Base-by-base conservation (phyloP, 23 tunicate genomes). In the Oikopleura vanhoeffeni region DNA sequence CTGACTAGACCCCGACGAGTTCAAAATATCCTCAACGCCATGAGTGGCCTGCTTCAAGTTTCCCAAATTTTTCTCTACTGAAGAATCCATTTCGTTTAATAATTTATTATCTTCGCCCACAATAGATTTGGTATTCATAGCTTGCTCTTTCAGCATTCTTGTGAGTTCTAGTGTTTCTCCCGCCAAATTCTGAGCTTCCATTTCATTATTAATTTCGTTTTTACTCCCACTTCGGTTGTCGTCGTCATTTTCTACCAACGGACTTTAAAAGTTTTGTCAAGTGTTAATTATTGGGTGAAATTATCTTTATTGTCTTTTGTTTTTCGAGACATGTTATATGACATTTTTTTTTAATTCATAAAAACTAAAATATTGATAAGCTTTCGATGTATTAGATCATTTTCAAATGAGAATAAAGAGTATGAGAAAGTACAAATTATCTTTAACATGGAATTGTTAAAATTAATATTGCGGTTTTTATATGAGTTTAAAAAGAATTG, bases 51-150 rank as follows among this genome's bases (percentile, higher is more conserved):
- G 27, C 79, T 30, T 18, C 79, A 71, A 71, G 38, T 71, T 71
- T 2, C 35, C 79, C 27, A 71, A 2, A 71, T 71, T 71, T 18
- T 71, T 71, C 3, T 71, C 79, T 38, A 71, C 32, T 30, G 79
- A 71, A 28, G 38, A 33, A 32, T 71, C 79, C 79, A 71, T 71
- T 24, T 71, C 79, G 27, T 30, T 38, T 2, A 71, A 38, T 13
- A 71, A 30, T 71, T 71, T 71, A 30, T 71, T 71, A 30, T 71
- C 79, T 32, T 71, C 79, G 3, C 38, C 38, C 79, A 71, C 79
- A 24, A 71, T 71, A 24, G 27, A 18, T 32, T 71, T 71, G 4
- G 79, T 71, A 71, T 71, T 71, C 35, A 18, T 28, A 2, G 79
- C 79, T 38, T 24, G 79, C 2, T 32, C 38, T 32, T 71, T 71